Evolutionary conservation across 2,113 vertebrate species (phyloP).

Genomic region (Trachemys scripta): DNA sequence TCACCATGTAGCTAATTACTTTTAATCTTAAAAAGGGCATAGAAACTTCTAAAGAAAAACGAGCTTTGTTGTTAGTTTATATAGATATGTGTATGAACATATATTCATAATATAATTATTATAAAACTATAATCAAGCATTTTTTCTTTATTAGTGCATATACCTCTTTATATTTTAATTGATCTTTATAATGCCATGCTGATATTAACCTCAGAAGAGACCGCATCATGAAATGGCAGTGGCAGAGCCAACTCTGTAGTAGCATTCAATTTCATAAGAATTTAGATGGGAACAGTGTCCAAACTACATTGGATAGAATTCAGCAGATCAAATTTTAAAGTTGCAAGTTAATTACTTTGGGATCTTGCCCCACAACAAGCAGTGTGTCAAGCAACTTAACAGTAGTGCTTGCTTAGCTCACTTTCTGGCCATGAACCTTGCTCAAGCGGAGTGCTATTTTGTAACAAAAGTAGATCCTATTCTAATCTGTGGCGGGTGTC

Average conservation of each 20-base stretch:
- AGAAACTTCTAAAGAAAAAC: no score
- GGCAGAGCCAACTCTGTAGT: background rate
- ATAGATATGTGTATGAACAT: no score
- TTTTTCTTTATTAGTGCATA: background rate
- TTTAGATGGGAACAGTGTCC: background rate
- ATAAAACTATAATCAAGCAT: no score
- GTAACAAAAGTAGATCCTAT: background rate
- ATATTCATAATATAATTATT: no score
- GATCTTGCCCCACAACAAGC: background rate
- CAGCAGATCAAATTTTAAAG: background rate
- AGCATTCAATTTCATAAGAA: background rate
- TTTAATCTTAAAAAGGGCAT: no score
- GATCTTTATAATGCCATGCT: background rate
- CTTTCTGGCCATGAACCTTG: background rate
- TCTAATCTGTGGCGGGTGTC: accelerated
- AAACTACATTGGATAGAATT: background rate
- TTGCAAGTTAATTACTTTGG: background rate
- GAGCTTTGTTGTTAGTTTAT: no score
- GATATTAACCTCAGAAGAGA: background rate
- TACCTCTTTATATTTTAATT: background rate
- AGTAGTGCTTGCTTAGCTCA: background rate
- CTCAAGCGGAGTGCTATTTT: background rate
- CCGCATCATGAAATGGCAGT: background rate
- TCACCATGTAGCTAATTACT: no score
- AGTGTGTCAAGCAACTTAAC: background rate